Evolutionary conservation across 35 echinoderm and acorn worm species (phyloP).

Genomic region (Diadema setosum): DNA sequence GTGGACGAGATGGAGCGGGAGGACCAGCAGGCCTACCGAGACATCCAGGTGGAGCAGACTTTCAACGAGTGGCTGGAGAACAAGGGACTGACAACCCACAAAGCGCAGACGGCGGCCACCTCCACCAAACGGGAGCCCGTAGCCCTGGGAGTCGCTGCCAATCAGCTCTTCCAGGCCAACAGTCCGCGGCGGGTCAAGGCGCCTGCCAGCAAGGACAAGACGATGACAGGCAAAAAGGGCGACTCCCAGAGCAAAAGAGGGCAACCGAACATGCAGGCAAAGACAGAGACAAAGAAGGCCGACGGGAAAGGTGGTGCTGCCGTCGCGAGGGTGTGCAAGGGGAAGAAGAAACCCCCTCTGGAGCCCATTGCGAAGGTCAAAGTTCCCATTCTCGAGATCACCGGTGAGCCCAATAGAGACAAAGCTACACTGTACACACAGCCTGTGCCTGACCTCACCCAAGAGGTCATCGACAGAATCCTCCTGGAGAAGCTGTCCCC

Average conservation of each 20-base stretch:
- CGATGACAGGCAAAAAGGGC: background rate
- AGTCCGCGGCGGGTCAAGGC: background rate
- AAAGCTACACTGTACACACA: background rate
- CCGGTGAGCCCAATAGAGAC: background rate
- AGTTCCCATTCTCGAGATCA: background rate
- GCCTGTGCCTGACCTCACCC: conserved; percentile 38
- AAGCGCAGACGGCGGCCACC: background rate
- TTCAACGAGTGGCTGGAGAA: conserved; percentile 85
- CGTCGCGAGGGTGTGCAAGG: background rate
- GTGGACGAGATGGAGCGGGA: conserved; percentile 44
- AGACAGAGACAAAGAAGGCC: background rate
- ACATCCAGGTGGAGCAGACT: conserved; percentile 47
- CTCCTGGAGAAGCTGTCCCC: conserved; percentile 56
- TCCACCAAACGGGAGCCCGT: background rate
- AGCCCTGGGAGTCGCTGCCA: background rate
- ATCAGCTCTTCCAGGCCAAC: background rate
- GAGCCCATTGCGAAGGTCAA: background rate
- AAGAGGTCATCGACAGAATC: conserved; percentile 79
- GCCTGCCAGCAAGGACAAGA: background rate
- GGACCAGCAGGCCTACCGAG: conserved; percentile 50
- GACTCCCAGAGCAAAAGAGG: background rate
- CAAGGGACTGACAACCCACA: conserved; percentile 56
- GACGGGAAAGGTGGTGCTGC: background rate
- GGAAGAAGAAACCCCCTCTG: background rate
- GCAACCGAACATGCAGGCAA: background rate